Base-by-base conservation (phyloP, 1,140 invertebrate genomes). In the Caerostris darwini region DNA sequence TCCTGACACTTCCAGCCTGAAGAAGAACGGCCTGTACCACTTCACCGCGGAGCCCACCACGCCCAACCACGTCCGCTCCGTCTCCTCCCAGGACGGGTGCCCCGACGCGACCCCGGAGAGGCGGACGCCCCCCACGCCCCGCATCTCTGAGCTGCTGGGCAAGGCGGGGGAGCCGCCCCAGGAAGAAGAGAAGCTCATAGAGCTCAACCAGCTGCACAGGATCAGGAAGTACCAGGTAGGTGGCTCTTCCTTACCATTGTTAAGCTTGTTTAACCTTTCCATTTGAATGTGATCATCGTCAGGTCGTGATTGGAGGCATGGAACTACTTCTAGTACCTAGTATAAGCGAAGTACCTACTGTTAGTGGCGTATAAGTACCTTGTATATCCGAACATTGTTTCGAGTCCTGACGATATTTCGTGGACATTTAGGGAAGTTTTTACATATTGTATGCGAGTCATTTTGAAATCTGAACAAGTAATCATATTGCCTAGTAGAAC, bases 141-240 rank as follows among this genome's bases (percentile, higher is more conserved):
- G 93, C 17, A 94, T 94, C 3, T 94, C 93, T 0, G 93, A 94
- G 64, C 34, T 94, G 10, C 7, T 94, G 8, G n/a, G 71, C 5
- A 88, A 67, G 7, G 87, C 69, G 14, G 89, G 34, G 2, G 50
- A 5, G 56, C 17, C 56, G 2, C 17, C 4, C 12, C n/a, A 81
- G 3, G 58, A 82, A 12, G 92, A 93, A 59, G 82, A 87, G 50
- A 86, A 87, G n/a, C 53, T 89, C 7, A 53, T 88, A 58, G 58
- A 90, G 10, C 50, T 97, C 94, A 98, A 98, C 95, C 98, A 99
- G 96, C 96, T 99, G 95, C 97, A 98, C 95, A 98, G 98, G 95
- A 98, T 99, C 95, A 97, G 97, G 95, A 98, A 98, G 96, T 98
- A 98, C 96, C 98, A 98, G 97, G 98, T 98, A 95, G 5, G 53